A percentile compares a stretch with the other conserved stretches of the same genome.
Conservation (phyloP, 2,113 vertebrate genomes). For the Corythoichthys intestinalis region DNA sequence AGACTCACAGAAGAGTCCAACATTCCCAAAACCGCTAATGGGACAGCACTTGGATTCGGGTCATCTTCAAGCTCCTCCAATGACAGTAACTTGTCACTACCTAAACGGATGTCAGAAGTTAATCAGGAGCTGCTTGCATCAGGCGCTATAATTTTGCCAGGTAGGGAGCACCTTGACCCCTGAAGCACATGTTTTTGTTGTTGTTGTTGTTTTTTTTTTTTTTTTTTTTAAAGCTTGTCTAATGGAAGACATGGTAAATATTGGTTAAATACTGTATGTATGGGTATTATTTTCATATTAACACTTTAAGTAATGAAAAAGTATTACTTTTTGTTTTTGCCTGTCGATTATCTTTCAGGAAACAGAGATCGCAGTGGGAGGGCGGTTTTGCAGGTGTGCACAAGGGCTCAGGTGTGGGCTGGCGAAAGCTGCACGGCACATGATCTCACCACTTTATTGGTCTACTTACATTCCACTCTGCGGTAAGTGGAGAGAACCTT, state of each 20-base stretch:
- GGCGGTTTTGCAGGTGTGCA: conserved; percentile 76
- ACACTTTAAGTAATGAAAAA: background rate
- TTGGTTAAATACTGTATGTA: background rate
- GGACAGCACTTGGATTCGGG: conserved; percentile 17
- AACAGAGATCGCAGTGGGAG: conserved; percentile 76
- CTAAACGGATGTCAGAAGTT: conserved; percentile 64
- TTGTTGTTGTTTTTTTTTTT: too few relatives aligned
- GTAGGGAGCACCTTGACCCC: conserved; percentile 46
- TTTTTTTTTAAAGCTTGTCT: background rate
- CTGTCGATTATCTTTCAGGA: conserved; percentile 62
- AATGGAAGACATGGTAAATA: background rate
- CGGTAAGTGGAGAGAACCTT: conserved; percentile 58
- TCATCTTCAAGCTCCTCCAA: conserved; percentile 11
- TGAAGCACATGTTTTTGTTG: background rate
- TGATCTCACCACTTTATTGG: conserved; percentile 71
- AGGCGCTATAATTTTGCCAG: conserved; percentile 70
- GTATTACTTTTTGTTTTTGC: background rate
- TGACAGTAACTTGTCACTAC: conserved; percentile 32
- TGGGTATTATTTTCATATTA: background rate
- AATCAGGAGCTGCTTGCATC: conserved; percentile 74
- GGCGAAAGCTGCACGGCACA: conserved; percentile 54
- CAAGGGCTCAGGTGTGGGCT: conserved; percentile 67
- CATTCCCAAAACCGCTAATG: conserved; percentile 47
- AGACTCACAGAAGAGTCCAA: conserved; percentile 32
- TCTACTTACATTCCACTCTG: conserved; percentile 75